A percentile compares a stretch with the other conserved stretches of the same genome.
Conservation (phyloP, 2,888 invertebrate genomes). For the Drosophila mercatorum region DNA sequence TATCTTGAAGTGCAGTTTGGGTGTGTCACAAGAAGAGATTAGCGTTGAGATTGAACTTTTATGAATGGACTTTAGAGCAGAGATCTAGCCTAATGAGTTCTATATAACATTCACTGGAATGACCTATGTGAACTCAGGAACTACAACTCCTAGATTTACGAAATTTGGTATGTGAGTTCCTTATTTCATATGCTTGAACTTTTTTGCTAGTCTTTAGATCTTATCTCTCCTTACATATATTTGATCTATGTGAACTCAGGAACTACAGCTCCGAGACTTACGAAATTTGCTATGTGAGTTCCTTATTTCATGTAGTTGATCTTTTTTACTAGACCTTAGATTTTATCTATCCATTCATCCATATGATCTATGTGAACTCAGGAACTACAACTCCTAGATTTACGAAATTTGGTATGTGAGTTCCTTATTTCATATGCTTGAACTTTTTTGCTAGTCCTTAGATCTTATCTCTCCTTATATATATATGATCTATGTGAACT, state of each 20-base stretch:
- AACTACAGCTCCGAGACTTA: too few species aligned
- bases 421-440: not conserved
- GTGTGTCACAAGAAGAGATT: not conserved
- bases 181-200: rapidly evolving
- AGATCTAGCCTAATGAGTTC: too few species aligned
- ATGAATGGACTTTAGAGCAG: too few species aligned
- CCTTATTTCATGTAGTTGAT: too few species aligned
- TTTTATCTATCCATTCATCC: too few species aligned
- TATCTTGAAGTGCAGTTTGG: not conserved
- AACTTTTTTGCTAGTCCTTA: not conserved
- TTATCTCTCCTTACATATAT: too few species aligned
- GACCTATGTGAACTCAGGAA: not conserved
- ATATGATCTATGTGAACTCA: not conserved
- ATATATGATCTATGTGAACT: not conserved
- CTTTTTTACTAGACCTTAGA: too few species aligned
- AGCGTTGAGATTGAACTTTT: too few species aligned
- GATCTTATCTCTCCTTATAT: not conserved
- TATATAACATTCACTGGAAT: not conserved
- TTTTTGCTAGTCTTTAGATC: too few species aligned
- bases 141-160: not conserved
- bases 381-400: not conserved
- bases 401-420: not conserved
- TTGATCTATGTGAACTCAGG: too few species aligned
- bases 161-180: not conserved
- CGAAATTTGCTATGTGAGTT: too few species aligned